These are phyloP conservation scores for Drosophila maculinotata DNA, from an alignment of 2,888 invertebrate species.

Conservation along the genomic window DNA sequence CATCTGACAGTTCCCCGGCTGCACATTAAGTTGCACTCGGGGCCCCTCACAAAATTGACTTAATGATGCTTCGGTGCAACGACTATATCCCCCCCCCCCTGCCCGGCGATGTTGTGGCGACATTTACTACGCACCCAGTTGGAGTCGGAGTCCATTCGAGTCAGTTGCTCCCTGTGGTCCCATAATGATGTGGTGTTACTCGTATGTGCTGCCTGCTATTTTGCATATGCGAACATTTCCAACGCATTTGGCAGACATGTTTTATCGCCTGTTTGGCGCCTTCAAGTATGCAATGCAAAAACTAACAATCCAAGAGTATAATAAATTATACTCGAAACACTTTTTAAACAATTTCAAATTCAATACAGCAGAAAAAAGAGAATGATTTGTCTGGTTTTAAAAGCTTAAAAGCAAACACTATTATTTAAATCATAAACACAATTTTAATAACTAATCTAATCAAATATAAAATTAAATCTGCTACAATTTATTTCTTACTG, in stretches of 20 bases:
- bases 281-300: conserved; percentile 23
- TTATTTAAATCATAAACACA: too few species aligned
- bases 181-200: conserved; percentile 81
- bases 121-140: conserved; percentile 48
- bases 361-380: not conserved
- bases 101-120: conserved; percentile 45
- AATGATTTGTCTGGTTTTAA: not conserved
- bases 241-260: conserved; percentile 38
- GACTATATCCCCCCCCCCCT: conserved; percentile 7
- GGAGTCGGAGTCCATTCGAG: conserved; percentile 35
- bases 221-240: conserved; percentile 52
- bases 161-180: conserved; percentile 78
- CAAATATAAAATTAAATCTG: not conserved
- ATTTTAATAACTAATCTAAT: too few species aligned
- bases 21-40: conserved; percentile 78
- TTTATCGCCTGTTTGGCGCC: conserved; percentile 40
- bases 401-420: too few species aligned
- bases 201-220: conserved; percentile 52
- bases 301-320: conserved; percentile 12
- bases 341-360: conserved; percentile 3
- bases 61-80: conserved; percentile 75
- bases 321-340: conserved; percentile 8
- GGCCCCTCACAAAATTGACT: conserved; percentile 73
- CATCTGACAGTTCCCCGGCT: conserved; percentile 53
- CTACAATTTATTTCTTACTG: too few species aligned